Evolutionary conservation across 2,888 invertebrate species (phyloP), one percentile per base, ranked within the genome.

Genomic region (Nomada hirtipes): DNA sequence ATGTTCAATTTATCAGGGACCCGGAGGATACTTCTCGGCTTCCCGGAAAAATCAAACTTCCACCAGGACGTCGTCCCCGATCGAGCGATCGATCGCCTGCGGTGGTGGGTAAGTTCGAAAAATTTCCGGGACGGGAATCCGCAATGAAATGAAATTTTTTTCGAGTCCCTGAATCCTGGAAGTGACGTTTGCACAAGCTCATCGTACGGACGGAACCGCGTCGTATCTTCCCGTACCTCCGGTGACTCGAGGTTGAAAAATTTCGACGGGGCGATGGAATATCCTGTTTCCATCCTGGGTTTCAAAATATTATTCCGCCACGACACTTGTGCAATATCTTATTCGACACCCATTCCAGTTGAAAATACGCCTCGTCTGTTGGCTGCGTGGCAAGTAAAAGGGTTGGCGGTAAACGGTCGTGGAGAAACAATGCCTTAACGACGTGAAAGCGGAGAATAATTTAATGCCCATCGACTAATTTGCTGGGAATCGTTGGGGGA

Each of bases 1-100:
- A 13, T 36, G 68, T 76, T 76, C 68, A 26, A 78, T 76, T 50
- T 77, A 75, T 36, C 57, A 50, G 47, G 26, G 57, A 36, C 23
- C 18, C 67, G 36, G 50, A 36, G 23, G 60, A 61, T 20, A 44
- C 53, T 70, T 20, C 26, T 18, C 18, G 26, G 44, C 26, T 44
- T 11, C 20, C 18, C 29, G 47, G 47, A 57, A 55, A 63, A 76
- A 47, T 71, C 55, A 47, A 63, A 75, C 57, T 60, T 59, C 57
- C 15, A 50, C 55, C 23, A 15, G 10, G 50, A 10, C 20, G 18
- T 29, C 29, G 20, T 3, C 59, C 4, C 4, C 2, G 50, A 71
- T 60, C 60, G 70, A 59, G 11, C 70, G 60, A 47, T 26, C 26
- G 44, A 26, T 26, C 11, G 15, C 15, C 29, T 20, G 29, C 29